Percentiles rank a stretch among this genome's conserved stretches.
Evolutionary conservation across 2,888 invertebrate species (phyloP).

Genomic region (Syrista parreyssii): DNA sequence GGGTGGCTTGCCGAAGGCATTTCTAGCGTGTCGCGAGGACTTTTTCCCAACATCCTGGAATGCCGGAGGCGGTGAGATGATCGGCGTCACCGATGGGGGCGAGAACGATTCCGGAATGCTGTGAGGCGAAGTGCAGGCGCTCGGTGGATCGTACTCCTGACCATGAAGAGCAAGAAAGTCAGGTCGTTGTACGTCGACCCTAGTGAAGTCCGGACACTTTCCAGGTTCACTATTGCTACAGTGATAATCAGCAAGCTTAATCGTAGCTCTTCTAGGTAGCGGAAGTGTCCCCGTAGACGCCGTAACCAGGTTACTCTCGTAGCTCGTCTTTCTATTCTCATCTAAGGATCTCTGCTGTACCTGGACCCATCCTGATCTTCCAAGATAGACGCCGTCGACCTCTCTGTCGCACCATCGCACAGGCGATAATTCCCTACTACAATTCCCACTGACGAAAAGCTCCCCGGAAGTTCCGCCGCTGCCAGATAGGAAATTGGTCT

Average conservation of each 20-base stretch:
- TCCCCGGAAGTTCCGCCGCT: slow-evolving; percentile 66
- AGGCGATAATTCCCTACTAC: slow-evolving; percentile 70
- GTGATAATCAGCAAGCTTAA: slow-evolving; percentile 69
- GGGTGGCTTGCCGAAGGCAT: slow-evolving; percentile 67
- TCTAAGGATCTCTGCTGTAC: slow-evolving; percentile 71
- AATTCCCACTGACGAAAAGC: slow-evolving; percentile 64
- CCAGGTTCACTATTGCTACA: slow-evolving; percentile 63
- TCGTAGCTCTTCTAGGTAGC: slow-evolving; percentile 63
- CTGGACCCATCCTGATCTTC: slow-evolving; percentile 71
- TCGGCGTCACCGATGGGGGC: slow-evolving; percentile 76
- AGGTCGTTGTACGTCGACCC: slow-evolving; percentile 54
- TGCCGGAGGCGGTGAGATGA: slow-evolving; percentile 77
- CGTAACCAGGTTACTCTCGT: slow-evolving; percentile 45
- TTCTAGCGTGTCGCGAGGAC: slow-evolving; percentile 40
- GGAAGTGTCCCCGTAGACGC: slow-evolving; percentile 60
- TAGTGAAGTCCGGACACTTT: slow-evolving; percentile 50
- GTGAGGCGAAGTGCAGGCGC: slow-evolving; percentile 62
- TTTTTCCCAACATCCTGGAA: slow-evolving; percentile 71
- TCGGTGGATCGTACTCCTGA: slow-evolving; percentile 60
- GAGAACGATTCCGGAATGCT: slow-evolving; percentile 67
- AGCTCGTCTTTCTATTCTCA: slow-evolving; percentile 66
- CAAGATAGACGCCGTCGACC: slow-evolving; percentile 71
- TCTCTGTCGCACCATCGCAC: slow-evolving; percentile 72
- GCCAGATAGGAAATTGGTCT: slow-evolving; percentile 58
- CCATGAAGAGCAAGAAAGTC: slow-evolving; percentile 54